phyloP scores from a whole-genome alignment of 2,113 vertebrate species.

The Percopsis transmontana region DNA sequence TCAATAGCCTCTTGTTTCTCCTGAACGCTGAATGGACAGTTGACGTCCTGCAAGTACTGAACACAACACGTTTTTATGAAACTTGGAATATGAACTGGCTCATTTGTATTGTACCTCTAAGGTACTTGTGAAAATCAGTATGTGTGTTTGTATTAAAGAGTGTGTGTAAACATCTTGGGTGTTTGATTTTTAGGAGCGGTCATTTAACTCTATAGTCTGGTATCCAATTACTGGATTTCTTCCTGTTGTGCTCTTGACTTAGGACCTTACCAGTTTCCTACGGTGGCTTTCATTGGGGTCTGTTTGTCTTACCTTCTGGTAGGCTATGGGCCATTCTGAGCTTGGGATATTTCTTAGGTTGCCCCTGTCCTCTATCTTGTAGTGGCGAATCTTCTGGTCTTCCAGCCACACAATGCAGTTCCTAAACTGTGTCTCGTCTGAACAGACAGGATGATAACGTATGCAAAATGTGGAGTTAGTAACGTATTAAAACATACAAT shows the following conservation, averaged over 20 bases:
- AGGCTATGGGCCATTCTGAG: conserved; percentile 90
- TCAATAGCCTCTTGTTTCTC: conserved; percentile 89
- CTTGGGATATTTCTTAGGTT: conserved; percentile 94
- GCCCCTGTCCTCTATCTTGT: conserved; percentile 96
- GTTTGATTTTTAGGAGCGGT: too few species aligned
- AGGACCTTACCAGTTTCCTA: not conserved
- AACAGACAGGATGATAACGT: not conserved
- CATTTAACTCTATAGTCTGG: too few species aligned
- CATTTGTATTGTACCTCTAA: not conserved
- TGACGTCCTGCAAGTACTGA: conserved; percentile 93
- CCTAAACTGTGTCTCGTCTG: conserved; percentile 96
- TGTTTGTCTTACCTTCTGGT: conserved; percentile 86
- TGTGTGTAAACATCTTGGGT: too few species aligned
- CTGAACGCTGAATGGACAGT: conserved; percentile 87
- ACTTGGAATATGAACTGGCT: not conserved
- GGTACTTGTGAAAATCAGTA: too few species aligned
- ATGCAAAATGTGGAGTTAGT: too few species aligned
- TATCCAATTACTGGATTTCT: too few species aligned
- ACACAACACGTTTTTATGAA: conserved; percentile 1
- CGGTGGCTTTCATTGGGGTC: not conserved
- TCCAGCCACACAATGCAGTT: conserved; percentile 98
- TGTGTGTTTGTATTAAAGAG: too few species aligned
- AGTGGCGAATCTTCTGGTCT: conserved; percentile 97
- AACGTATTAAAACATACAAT: too few species aligned
- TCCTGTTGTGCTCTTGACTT: too few species aligned